A percentile compares a stretch with the other conserved stretches of the same genome.
Evolutionary conservation across 2,888 invertebrate genomes (phyloP).

Genomic region (Eledona agricola): DNA sequence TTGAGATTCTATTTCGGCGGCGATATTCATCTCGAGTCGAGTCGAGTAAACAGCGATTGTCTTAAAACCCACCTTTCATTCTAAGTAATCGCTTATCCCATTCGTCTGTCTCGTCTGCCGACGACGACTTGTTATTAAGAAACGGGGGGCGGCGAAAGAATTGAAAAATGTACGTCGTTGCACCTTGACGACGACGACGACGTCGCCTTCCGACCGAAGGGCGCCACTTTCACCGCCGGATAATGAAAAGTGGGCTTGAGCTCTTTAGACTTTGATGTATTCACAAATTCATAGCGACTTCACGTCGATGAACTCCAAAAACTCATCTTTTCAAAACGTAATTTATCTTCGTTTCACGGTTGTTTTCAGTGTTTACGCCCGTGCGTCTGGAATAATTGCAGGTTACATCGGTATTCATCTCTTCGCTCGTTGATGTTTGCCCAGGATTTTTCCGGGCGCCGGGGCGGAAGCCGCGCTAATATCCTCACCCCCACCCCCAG

Average conservation of each 20-base stretch:
- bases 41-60: slow-evolving; percentile 54
- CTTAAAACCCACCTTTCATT: slow-evolving; percentile 56
- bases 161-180: slow-evolving; percentile 55
- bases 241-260: slow-evolving; percentile 62
- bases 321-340: slow-evolving; percentile 63
- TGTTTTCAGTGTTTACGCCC: slow-evolving; percentile 57
- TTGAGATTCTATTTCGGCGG: slow-evolving; percentile 48
- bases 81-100: slow-evolving; percentile 57
- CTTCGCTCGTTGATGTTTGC: slow-evolving; percentile 14
- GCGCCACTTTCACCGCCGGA: slow-evolving; percentile 52
- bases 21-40: slow-evolving; percentile 52
- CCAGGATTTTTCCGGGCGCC: too few relatives aligned
- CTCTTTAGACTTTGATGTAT: slow-evolving; percentile 63
- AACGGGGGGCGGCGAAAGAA: slow-evolving; percentile 49
- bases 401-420: slow-evolving; percentile 47
- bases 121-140: slow-evolving; percentile 56
- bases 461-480: too few relatives aligned
- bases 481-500: too few relatives aligned
- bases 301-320: slow-evolving; percentile 63
- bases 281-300: slow-evolving; percentile 63
- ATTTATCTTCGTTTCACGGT: slow-evolving; percentile 63
- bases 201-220: slow-evolving; percentile 48
- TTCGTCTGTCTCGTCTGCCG: slow-evolving; percentile 57
- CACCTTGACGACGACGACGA: slow-evolving; percentile 46
- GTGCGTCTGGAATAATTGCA: slow-evolving; percentile 56